A percentile compares a stretch with the other conserved stretches of the same genome.
Evolutionary conservation across 1,140 invertebrate species (phyloP).

Genomic region (Aleiodes sp.): DNA sequence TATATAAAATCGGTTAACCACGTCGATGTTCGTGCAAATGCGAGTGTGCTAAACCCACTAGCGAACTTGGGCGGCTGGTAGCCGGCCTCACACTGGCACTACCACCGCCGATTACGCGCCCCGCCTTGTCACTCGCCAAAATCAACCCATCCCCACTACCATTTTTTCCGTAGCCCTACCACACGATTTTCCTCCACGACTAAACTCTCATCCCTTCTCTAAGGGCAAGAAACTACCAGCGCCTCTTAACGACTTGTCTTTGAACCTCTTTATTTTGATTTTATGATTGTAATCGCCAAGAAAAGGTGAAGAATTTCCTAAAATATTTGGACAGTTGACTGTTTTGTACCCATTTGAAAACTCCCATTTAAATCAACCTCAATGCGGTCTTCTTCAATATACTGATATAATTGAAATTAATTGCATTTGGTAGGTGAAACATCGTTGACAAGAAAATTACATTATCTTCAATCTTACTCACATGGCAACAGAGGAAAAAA

Average conservation of each 20-base stretch:
- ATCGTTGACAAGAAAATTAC: too few species aligned
- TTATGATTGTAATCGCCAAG: too few species aligned
- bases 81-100: constrained; percentile 63
- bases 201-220: constrained; percentile 13
- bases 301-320: too few species aligned
- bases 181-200: constrained; percentile 35
- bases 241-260: constrained; percentile 32
- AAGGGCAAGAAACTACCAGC: constrained; percentile 23
- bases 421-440: too few species aligned
- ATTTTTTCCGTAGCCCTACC: neutral
- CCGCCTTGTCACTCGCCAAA: constrained; percentile 48
- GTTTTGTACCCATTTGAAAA: too few species aligned
- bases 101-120: constrained; percentile 49
- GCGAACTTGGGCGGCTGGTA: constrained; percentile 62
- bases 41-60: constrained; percentile 47
- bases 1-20: constrained; percentile 27
- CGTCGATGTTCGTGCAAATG: constrained; percentile 30
- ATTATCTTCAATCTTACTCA: too few species aligned
- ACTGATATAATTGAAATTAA: too few species aligned
- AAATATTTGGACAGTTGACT: too few species aligned
- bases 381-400: too few species aligned
- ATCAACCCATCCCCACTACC: constrained; percentile 38
- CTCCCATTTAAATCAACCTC: too few species aligned
- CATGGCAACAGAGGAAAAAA: too few species aligned
- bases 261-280: constrained; percentile 25